A percentile compares a stretch with the other conserved stretches of the same genome.
Evolutionary conservation across 2,113 vertebrate genomes (phyloP).

Genomic region (Oncorhynchus clarkii): DNA sequence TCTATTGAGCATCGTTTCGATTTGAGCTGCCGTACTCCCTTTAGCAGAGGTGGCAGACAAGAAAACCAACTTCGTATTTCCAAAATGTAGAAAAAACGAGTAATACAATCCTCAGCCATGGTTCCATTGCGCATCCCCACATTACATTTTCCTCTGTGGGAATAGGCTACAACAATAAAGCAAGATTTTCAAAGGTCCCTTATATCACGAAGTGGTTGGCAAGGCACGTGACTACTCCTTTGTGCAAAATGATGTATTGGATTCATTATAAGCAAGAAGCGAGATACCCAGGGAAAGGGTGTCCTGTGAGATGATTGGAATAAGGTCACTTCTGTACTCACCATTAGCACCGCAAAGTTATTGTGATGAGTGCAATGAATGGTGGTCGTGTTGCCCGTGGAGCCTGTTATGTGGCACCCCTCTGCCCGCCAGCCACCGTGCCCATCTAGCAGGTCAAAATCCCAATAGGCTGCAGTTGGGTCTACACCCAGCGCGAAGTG

Average conservation of each 20-base stretch:
- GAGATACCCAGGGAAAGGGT: constrained; percentile 7
- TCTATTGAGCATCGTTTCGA: constrained; percentile 53
- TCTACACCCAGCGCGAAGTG: constrained; percentile 81
- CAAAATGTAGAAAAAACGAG: constrained; percentile 28
- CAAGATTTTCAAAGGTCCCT: constrained; percentile 53
- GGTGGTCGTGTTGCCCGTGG: constrained; percentile 81
- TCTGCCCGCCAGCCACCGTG: constrained; percentile 93
- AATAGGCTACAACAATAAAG: constrained; percentile 49
- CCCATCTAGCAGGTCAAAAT: constrained; percentile 93
- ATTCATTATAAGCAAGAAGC: constrained; percentile 54
- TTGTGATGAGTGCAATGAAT: constrained; percentile 81
- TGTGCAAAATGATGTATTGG: constrained; percentile 51
- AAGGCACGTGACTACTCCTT: constrained; percentile 59
- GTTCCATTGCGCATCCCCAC: constrained; percentile 54
- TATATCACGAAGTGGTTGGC: constrained; percentile 41
- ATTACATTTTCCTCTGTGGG: constrained; percentile 48
- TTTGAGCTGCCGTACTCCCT: constrained; percentile 54
- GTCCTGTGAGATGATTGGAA: constrained; percentile 31
- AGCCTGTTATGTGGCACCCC: constrained; percentile 87
- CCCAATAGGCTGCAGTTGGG: constrained; percentile 86
- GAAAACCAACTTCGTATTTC: constrained; percentile 56
- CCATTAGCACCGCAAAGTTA: constrained; percentile 96
- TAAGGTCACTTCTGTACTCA: constrained; percentile 77
- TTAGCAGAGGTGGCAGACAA: constrained; percentile 52
- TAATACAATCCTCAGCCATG: constrained; percentile 35